Evolutionary conservation across 2,113 vertebrate genomes (phyloP).

Genomic region (Progne subis): DNA sequence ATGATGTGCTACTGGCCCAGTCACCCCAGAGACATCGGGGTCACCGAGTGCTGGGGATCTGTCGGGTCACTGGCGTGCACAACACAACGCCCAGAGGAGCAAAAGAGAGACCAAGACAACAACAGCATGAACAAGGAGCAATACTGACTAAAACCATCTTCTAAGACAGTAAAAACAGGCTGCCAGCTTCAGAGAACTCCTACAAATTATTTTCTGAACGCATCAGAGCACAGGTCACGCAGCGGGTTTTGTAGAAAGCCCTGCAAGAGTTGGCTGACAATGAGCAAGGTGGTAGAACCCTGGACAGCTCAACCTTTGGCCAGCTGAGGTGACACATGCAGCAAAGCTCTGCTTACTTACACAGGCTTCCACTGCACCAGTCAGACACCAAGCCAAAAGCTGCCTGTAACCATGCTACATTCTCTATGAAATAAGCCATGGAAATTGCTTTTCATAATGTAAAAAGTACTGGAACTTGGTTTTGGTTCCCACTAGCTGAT

Average conservation of each 20-base stretch:
- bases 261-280: not conserved
- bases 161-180: not conserved
- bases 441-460: not conserved
- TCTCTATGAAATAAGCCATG: rapidly evolving
- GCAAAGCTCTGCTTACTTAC: not conserved
- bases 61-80: not conserved
- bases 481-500: not conserved
- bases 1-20: not conserved
- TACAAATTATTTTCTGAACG: not conserved
- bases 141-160: not conserved
- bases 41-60: not conserved
- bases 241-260: not conserved
- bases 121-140: not conserved
- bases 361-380: not conserved
- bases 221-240: rapidly evolving
- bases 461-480: not conserved
- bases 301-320: not conserved
- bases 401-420: not conserved
- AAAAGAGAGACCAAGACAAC: not conserved
- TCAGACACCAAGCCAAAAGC: not conserved
- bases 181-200: not conserved
- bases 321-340: rapidly evolving
- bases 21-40: rapidly evolving
- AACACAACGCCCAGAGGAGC: not conserved
- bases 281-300: not conserved